These are phyloP conservation scores for Suillia variegata DNA, from an alignment of 2,888 invertebrate species.

Conservation along the genomic window DNA sequence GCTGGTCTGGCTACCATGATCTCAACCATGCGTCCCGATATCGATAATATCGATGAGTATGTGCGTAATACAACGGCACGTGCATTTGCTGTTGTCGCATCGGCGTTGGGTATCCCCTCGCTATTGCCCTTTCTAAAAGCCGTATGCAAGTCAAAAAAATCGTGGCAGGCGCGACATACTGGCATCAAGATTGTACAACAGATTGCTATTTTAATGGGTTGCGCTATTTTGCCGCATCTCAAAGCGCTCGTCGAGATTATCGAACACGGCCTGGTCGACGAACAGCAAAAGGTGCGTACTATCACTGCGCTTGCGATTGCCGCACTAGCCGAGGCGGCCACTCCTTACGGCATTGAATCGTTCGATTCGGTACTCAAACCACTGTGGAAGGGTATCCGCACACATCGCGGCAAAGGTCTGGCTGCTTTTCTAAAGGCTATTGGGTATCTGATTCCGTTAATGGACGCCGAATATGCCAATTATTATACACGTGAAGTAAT, in stretches of 20 bases:
- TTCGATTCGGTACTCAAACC: slow-evolving; percentile 99
- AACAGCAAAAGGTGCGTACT: slow-evolving; percentile 97
- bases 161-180: slow-evolving; percentile 98
- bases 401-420: slow-evolving; percentile 87
- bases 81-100: slow-evolving; percentile 99
- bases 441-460: slow-evolving; percentile 97
- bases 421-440: slow-evolving; percentile 99
- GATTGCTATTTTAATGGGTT: slow-evolving; percentile 99
- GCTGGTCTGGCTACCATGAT: slow-evolving; percentile 99
- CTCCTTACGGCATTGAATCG: slow-evolving; percentile 99
- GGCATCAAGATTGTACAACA: slow-evolving; percentile 99
- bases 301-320: slow-evolving; percentile 98
- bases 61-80: slow-evolving; percentile 99
- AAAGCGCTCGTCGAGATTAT: slow-evolving; percentile 99
- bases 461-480: slow-evolving; percentile 99
- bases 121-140: slow-evolving; percentile 97
- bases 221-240: slow-evolving; percentile 97
- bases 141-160: slow-evolving; percentile 98
- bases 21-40: slow-evolving; percentile 99
- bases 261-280: slow-evolving; percentile 97
- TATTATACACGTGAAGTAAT: slow-evolving; percentile 96
- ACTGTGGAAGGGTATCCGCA: slow-evolving; percentile 98
- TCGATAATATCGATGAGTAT: slow-evolving; percentile 99
- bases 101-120: slow-evolving; percentile 96
- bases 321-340: slow-evolving; percentile 97